Conservation (phyloP, 1,140 invertebrate genomes). For the Tetramorium simillimum region DNA sequence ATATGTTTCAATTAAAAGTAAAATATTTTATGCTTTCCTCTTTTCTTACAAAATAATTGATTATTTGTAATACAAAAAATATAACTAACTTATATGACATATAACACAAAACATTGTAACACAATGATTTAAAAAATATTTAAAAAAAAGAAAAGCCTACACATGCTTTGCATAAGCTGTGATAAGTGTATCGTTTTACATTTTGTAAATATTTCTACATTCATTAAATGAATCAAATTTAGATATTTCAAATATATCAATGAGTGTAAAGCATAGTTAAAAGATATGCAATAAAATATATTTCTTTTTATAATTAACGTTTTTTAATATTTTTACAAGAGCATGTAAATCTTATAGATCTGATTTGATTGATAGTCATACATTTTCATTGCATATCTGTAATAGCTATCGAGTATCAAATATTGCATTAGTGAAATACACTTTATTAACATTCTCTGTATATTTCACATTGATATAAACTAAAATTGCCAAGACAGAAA, state of each 20-base stretch:
- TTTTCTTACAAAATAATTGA: background rate
- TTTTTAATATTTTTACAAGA: background rate
- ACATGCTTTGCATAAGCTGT: conserved; percentile 48
- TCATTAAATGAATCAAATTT: conserved; percentile 2
- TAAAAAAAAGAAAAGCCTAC: background rate
- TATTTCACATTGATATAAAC: conserved; percentile 39
- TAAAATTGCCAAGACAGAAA: conserved; percentile 47
- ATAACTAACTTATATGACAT: background rate
- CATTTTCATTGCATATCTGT: conserved; percentile 13
- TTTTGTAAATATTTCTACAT: background rate
- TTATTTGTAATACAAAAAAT: background rate
- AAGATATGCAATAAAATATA: conserved; percentile 36
- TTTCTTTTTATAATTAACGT: conserved; percentile 2
- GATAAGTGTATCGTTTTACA: background rate
- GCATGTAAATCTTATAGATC: background rate
- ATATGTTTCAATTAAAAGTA: background rate
- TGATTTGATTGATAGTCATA: background rate
- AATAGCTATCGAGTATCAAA: background rate
- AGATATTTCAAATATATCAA: conserved; percentile 1
- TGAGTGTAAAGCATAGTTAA: background rate
- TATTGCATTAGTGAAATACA: background rate
- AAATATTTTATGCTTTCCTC: conserved; percentile 6
- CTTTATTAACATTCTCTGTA: conserved; percentile 6
- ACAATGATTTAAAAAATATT: background rate
- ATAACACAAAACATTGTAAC: background rate